Evolutionary conservation across 2,113 vertebrate genomes (phyloP).

Genomic region (Vireo altiloquus): DNA sequence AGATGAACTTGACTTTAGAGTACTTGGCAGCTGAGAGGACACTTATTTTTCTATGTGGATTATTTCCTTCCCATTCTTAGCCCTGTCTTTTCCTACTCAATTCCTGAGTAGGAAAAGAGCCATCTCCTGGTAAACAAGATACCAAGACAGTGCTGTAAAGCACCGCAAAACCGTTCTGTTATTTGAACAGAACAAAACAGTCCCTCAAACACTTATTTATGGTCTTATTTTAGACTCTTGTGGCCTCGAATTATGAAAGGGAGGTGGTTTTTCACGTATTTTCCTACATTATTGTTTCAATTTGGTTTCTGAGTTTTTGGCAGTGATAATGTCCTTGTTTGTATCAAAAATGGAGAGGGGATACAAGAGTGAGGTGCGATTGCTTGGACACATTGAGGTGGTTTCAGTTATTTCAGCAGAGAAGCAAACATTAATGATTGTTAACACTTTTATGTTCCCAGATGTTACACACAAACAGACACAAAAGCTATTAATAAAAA

Average conservation of each 20-base stretch:
- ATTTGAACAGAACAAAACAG: neutral
- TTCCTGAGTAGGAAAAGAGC: neutral
- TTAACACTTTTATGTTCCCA: neutral
- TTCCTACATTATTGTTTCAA: neutral
- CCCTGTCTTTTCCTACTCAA: too few relatives aligned
- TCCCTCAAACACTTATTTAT: neutral
- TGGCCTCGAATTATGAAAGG: neutral
- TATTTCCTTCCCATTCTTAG: neutral
- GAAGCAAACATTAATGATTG: neutral
- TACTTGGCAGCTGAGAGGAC: neutral
- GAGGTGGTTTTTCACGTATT: neutral
- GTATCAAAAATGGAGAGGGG: neutral
- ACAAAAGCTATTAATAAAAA: slow-evolving; percentile 19
- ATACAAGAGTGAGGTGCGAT: neutral
- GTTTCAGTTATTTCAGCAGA: neutral
- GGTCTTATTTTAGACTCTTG: slow-evolving; percentile 26
- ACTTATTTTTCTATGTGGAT: neutral
- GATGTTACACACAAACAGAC: neutral
- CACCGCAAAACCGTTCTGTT: neutral
- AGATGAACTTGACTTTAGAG: neutral
- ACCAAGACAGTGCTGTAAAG: neutral
- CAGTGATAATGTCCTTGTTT: neutral
- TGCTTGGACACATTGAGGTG: neutral
- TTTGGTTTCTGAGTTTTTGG: neutral
- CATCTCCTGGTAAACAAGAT: slow-evolving; percentile 9